These are phyloP conservation scores for Ptychochromis oligacanthus DNA, from an alignment of 2,113 vertebrate genomes.

Conservation along the genomic window DNA sequence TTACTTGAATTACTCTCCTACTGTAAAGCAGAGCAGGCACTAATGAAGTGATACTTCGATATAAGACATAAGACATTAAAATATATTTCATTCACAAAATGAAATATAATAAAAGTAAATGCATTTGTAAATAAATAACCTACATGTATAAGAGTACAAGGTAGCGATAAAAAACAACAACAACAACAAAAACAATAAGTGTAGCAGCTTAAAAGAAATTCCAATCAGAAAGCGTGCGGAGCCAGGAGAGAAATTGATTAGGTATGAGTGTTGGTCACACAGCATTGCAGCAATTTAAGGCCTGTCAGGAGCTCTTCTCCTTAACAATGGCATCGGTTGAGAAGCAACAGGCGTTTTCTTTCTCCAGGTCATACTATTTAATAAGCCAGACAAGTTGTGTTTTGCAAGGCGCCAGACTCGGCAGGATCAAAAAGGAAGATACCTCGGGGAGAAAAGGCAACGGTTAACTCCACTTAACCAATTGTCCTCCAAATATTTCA, in stretches of 20 bases:
- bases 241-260: slow-evolving; percentile 69
- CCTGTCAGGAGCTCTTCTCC: slow-evolving; percentile 77
- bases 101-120: background rate
- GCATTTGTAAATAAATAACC: background rate
- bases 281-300: slow-evolving; percentile 80
- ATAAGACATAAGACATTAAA: background rate
- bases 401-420: slow-evolving; percentile 86
- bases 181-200: no score
- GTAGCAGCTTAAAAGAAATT: slow-evolving; percentile 16
- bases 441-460: slow-evolving; percentile 84
- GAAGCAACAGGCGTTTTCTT: slow-evolving; percentile 82
- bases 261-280: slow-evolving; percentile 79
- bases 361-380: slow-evolving; percentile 83
- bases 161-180: background rate
- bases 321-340: slow-evolving; percentile 78
- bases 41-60: slow-evolving; percentile 16
- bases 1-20: slow-evolving; percentile 50
- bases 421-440: slow-evolving; percentile 84
- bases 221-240: slow-evolving; percentile 27
- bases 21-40: slow-evolving; percentile 29
- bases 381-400: slow-evolving; percentile 87
- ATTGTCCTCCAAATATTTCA: slow-evolving; percentile 83
- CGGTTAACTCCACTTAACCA: slow-evolving; percentile 84
- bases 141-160: background rate
- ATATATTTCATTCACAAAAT: background rate